A percentile compares a stretch with the other conserved stretches of the same genome.
Conservation (phyloP, 2,113 vertebrate species). For the Phyllostomus hastatus region DNA sequence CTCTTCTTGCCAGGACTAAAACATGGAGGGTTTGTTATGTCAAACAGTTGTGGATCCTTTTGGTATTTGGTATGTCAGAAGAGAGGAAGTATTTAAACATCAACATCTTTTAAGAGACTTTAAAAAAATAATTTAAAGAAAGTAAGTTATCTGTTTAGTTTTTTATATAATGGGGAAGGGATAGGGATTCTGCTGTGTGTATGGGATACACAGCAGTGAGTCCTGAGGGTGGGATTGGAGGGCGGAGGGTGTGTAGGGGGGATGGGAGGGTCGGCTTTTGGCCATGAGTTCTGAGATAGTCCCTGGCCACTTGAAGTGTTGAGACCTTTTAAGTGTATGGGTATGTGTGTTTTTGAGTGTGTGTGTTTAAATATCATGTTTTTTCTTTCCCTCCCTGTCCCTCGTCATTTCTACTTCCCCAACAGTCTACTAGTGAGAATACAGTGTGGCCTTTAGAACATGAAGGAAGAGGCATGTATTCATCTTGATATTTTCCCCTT, state of each 20-base stretch:
- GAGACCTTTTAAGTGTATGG: conserved; percentile 56
- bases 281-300: conserved; percentile 36
- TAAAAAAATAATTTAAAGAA: conserved; percentile 85
- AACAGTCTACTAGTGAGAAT: conserved; percentile 51
- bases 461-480: conserved; percentile 40
- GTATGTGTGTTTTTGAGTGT: conserved; percentile 50
- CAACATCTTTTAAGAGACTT: conserved; percentile 80
- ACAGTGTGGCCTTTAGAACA: conserved; percentile 45
- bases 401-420: conserved; percentile 51
- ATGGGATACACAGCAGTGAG: conserved; percentile 50
- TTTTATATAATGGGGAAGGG: conserved; percentile 69
- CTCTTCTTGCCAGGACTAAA: conserved; percentile 66
- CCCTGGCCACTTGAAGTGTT: conserved; percentile 66
- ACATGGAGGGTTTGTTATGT: conserved; percentile 51
- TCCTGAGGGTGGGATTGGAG: conserved; percentile 33
- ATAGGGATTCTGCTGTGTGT: conserved; percentile 53
- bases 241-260: not conserved
- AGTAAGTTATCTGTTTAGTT: conserved; percentile 84
- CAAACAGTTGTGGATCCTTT: conserved; percentile 63
- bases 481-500: not conserved
- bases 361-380: conserved; percentile 66
- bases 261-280: conserved; percentile 51
- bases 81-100: conserved; percentile 81
- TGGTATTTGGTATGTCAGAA: conserved; percentile 54
- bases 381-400: conserved; percentile 30